These are phyloP conservation scores for Drosophila kohkoa DNA, from an alignment of 1,140 invertebrate genomes.

Conservation along the genomic window DNA sequence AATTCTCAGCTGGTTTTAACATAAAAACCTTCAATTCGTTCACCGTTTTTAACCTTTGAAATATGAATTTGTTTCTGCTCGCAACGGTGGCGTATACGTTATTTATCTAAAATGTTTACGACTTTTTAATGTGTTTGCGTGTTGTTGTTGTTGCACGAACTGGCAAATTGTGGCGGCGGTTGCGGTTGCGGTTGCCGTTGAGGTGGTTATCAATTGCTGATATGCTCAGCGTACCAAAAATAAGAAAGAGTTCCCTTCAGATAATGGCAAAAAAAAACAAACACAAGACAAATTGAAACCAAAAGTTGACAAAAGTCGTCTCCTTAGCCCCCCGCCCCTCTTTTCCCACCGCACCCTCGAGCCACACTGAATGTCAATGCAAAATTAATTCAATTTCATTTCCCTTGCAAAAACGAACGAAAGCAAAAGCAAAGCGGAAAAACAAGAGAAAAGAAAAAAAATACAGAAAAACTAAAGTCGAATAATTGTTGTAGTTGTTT, in stretches of 20 bases:
- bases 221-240: slow-evolving; percentile 56
- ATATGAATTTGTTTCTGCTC: background rate
- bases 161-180: background rate
- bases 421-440: slow-evolving; percentile 13
- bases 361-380: slow-evolving; percentile 49
- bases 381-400: slow-evolving; percentile 57
- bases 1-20: background rate
- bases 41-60: background rate
- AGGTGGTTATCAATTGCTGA: slow-evolving; percentile 25
- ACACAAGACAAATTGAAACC: slow-evolving; percentile 10
- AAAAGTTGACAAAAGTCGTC: background rate
- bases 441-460: slow-evolving; percentile 30
- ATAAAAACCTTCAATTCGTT: background rate
- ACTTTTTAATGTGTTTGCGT: slow-evolving; percentile 10
- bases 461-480: slow-evolving; percentile 3
- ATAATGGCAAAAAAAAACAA: slow-evolving; percentile 28
- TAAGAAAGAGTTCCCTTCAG: slow-evolving; percentile 35
- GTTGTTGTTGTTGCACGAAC: too few relatives aligned
- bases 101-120: slow-evolving; percentile 44
- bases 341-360: slow-evolving; percentile 1
- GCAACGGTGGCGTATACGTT: slow-evolving; percentile 49
- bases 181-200: background rate
- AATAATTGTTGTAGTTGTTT: slow-evolving; percentile 13
- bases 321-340: too few relatives aligned
- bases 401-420: slow-evolving; percentile 30